Evolutionary conservation across 2,113 vertebrate genomes (phyloP), one percentile per base, ranked within the genome.

Genomic region (Raja brachyura): DNA sequence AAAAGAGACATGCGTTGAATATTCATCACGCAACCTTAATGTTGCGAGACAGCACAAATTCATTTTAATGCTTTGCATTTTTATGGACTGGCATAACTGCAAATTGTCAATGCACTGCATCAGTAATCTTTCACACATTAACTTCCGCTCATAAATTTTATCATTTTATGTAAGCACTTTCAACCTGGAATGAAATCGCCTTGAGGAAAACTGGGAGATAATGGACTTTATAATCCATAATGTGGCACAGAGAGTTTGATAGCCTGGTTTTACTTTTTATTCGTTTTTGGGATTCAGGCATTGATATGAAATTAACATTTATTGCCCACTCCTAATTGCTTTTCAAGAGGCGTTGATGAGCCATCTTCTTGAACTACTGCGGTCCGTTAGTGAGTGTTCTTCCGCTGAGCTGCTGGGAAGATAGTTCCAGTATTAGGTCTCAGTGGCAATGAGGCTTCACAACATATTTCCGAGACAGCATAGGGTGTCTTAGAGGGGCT

Each of bases 51-150:
- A 86, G 28, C 28, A 31, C 61, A 28, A 88, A 9, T 63, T 88
- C 14, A 18, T 31, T 14, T 88, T 63, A 88, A 63, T 88, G 83
- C 83, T 88, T 88, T 63, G 59, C 83, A 86, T 86, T 86, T 86
- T 86, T 86, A 86, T 86, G 59, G 83, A 61, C 83, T 56, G 7
- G 56, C 83, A n/a, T 63, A 86, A 86, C 59, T 61, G 83, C 83
- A 88, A 31, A 88, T 88, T 88, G 28, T 88, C 28, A 63, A 88
- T 63, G 10, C 56, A 88, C 11, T 10, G 13, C 59, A 63, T 63
- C 83, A 88, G 56, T 63, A 88, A 88, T 63, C 59, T 88, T 88
- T 88, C n/a, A 66, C 59, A 63, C 59, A 63, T 88, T 88, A 88
- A 88, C 59, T 88, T 59, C 59, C 16, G 83, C 59, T 88, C 83